phyloP scores from a whole-genome alignment of 2,113 vertebrate genomes.

The Condylura cristata region DNA sequence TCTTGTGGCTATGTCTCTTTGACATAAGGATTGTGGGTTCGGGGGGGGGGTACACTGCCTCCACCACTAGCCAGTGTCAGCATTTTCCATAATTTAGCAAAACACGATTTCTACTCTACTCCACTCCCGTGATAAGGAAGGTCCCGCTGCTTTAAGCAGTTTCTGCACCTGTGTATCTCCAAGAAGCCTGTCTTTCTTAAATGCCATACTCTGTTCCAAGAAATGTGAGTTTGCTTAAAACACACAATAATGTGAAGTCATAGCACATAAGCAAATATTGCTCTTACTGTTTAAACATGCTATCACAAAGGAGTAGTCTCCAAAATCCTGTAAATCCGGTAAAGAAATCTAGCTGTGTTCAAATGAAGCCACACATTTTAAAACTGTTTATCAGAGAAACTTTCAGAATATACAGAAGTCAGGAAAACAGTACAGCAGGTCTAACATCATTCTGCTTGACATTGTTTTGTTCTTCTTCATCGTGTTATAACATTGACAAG shows the following conservation, averaged over 20 bases:
- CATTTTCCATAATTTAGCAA: constrained; percentile 23
- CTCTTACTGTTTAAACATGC: neutral
- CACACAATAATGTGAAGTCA: neutral
- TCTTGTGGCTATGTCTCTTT: no score
- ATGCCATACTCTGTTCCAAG: neutral
- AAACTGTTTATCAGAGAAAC: constrained; percentile 10
- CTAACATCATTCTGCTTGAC: no score
- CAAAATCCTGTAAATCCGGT: neutral
- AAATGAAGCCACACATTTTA: constrained; percentile 1
- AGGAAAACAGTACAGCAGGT: neutral
- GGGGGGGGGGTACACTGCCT: no score
- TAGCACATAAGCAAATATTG: neutral
- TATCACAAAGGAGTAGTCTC: neutral
- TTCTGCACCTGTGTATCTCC: neutral
- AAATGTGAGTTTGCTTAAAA: neutral
- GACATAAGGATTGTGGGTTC: no score
- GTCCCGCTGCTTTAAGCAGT: neutral
- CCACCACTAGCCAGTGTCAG: neutral
- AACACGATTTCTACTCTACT: neutral
- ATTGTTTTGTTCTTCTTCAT: neutral
- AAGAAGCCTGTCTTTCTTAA: constrained; percentile 17
- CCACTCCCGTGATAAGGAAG: neutral
- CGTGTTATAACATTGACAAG: neutral
- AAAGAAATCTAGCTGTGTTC: neutral
- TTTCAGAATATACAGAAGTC: neutral